Evolutionary conservation across 2,113 vertebrate genomes (phyloP).

Genomic region (Myiagra hebetior): DNA sequence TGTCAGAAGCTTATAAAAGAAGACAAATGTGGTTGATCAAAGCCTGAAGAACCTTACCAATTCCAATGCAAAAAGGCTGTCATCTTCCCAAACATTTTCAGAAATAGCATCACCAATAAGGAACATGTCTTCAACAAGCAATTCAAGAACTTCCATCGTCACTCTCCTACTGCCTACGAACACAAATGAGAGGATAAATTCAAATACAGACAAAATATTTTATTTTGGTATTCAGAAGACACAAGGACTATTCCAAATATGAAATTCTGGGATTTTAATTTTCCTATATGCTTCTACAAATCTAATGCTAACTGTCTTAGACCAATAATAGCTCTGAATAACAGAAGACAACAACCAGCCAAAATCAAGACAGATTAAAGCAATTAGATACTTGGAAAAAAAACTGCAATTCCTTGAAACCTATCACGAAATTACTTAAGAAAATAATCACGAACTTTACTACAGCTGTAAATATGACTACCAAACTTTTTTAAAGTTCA

Average conservation of each 20-base stretch:
- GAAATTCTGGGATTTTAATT: background rate
- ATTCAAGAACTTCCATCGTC: conserved; percentile 81
- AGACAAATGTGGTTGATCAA: background rate
- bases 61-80: conserved; percentile 86
- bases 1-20: background rate
- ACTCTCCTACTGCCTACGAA: conserved; percentile 77
- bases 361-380: background rate
- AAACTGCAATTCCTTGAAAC: background rate
- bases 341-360: background rate
- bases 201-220: background rate
- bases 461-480: background rate
- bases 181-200: background rate
- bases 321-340: background rate
- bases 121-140: conserved; percentile 78
- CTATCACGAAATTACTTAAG: background rate
- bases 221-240: background rate
- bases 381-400: background rate
- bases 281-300: background rate
- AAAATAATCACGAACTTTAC: background rate
- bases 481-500: background rate
- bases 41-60: conserved; percentile 76
- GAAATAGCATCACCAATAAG: conserved; percentile 84
- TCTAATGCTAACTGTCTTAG: background rate
- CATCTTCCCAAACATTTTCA: conserved; percentile 88
- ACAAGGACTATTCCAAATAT: background rate